Evolutionary conservation across 2,797 vertebrate species (phyloP), one percentile per base, ranked within the genome.

Genomic region (Gymnoscopelus microlampas): DNA sequence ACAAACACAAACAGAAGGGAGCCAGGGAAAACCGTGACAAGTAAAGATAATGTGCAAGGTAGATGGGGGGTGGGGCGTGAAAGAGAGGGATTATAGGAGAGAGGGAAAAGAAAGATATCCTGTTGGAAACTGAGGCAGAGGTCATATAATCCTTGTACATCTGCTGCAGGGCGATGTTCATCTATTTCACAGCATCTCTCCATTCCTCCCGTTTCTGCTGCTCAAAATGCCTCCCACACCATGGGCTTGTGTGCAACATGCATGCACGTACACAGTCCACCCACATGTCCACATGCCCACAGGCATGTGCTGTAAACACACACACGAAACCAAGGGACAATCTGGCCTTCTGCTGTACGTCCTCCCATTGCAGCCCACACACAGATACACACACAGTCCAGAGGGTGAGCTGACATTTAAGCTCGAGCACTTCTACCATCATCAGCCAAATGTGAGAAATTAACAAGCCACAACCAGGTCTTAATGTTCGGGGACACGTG

Each of bases 341-440:
- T 92, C 92, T 93, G 91, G 88, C 92, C 88, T 84, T 85, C 78
- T 87, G 78, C 87, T 80, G 91, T 89, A 87, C 70, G 80, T 88
- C 86, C 84, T 90, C 85, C 39, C 79, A 74, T 83, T 63, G 75
- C 91, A 55, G 82, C 92, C 90, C 88, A 92, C 90, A 88, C 8
- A 44, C 39, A 44, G 7, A 44, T 8, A 44, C 32, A 35, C 32
- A 81, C 84, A 85, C 81, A 85, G 90, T 89, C 86, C 88, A 91
- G 91, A 92, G 89, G 89, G 90, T 66, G 82, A 82, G 82, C 88
- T 92, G 87, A 91, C 91, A 91, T 91, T 91, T 91, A 89, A 44
- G 87, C 87, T 84, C 87, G 85, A 90, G 80, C 86, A 83, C 90
- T 88, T 82, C 84, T 55, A 63, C 85, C 53, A 48, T 72, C 82